Evolutionary conservation across 2,888 invertebrate species (phyloP).

Genomic region (Eilema sororculum): DNA sequence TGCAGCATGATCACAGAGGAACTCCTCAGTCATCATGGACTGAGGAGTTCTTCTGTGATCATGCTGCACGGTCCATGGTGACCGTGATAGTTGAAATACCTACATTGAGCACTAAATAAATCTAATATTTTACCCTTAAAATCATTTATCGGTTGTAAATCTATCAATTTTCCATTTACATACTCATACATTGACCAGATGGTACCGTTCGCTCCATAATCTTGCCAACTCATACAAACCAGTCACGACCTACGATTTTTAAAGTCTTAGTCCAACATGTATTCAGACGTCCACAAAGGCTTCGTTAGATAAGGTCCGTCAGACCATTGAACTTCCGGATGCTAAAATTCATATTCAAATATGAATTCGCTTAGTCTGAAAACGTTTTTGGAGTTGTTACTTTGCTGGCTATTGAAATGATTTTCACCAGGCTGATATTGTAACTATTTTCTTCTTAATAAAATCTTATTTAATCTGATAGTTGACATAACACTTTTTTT

Average conservation of each 20-base stretch:
- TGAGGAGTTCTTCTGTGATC: no score
- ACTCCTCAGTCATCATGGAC: no score
- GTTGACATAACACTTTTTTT: no score
- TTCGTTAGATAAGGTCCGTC: constrained; percentile 47
- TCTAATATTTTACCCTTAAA: no score
- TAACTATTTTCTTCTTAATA: no score
- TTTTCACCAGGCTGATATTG: no score
- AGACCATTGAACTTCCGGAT: constrained; percentile 33
- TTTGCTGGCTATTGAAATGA: background rate
- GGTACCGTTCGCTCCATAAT: background rate
- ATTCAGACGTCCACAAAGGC: constrained; percentile 38
- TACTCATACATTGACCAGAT: background rate
- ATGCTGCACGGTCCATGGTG: no score
- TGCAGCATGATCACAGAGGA: no score
- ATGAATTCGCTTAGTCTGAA: constrained; percentile 8
- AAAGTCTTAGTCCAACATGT: constrained; percentile 20
- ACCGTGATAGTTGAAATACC: no score
- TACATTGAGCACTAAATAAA: no score
- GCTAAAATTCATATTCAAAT: constrained; percentile 44
- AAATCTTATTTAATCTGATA: no score
- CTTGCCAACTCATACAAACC: constrained; percentile 24
- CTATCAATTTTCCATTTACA: background rate
- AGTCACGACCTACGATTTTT: constrained; percentile 21
- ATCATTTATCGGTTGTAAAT: no score
- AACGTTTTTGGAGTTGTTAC: constrained; percentile 1